Evolutionary conservation across 1,140 invertebrate species (phyloP), one percentile per base, ranked within the genome.

Genomic region (Frieseomelitta varia): DNA sequence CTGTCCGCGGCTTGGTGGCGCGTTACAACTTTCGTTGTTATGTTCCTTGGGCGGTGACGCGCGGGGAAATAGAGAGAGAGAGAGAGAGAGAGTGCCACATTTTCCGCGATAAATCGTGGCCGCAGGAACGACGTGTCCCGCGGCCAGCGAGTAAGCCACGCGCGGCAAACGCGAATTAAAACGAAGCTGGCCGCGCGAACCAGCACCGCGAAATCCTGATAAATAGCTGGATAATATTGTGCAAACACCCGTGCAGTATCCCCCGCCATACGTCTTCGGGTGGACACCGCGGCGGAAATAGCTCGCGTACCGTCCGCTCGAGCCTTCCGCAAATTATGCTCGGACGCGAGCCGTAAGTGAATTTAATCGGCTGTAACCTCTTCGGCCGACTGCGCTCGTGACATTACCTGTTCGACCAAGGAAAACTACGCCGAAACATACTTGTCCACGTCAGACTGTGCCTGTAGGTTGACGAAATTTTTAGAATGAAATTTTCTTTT

Each of bases 211-310:
- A 91, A 92, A 92, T 92, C 91, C 89, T 93, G 92, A 93, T 93
- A 92, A 93, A 94, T 93, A 90, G 91, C 77, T 76, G 92, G 90
- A 92, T 93, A 92, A 93, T 93, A 91, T 92, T 91, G 89, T 91
- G 90, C 90, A 92, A 93, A 92, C 91, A 91, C 76, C 83, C 82
- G 88, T 53, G 84, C 72, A 85, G 87, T 85, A 89, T 85, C 82
- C 76, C 76, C 47, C 71, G 76, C 81, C 51, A 85, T 92, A 79
- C 88, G 81, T 92, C 90, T 91, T 90, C 63, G 65, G 19, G 10
- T 30, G 77, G 87, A 88, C 84, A 30, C 10, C 72, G n/a, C 51
- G 39, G 71, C 58, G 84, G 72, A 88, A 85, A 84, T 68, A 67
- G 84, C 87, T 88, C 56, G 79, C 79, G 56, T 47, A n/a, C 30